Conservation (phyloP, 2,113 vertebrate species). For the Erythrocercus mccallii region DNA sequence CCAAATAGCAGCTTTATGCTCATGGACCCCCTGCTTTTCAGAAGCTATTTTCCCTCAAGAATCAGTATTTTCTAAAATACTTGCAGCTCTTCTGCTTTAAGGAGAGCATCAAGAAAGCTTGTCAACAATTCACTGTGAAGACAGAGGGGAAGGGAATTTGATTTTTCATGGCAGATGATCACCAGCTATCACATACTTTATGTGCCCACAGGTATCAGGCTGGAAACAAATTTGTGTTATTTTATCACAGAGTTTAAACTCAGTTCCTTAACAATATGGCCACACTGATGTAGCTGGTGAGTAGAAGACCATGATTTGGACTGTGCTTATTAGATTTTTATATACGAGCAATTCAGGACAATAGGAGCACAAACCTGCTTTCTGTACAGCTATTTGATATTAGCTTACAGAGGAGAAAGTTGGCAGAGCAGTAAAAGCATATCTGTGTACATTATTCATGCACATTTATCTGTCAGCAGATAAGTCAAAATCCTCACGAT, state of each 20-base stretch:
- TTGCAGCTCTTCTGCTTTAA: not conserved
- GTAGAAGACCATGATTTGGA: not conserved
- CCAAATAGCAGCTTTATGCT: not conserved
- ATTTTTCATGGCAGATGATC: not conserved
- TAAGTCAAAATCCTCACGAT: not conserved
- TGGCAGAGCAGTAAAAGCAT: not conserved
- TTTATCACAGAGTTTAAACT: not conserved
- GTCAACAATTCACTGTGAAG: not conserved
- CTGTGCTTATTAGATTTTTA: not conserved
- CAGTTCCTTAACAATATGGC: not conserved
- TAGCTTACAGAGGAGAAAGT: not conserved
- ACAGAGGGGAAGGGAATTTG: not conserved
- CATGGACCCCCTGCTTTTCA: not conserved
- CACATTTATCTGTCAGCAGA: slow-evolving; percentile 17
- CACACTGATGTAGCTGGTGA: not conserved
- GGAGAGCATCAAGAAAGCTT: not conserved
- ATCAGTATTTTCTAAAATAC: not conserved
- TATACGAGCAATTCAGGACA: not conserved
- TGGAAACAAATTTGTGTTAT: not conserved
- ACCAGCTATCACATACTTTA: not conserved
- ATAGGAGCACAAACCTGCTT: not conserved
- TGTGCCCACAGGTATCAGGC: not conserved
- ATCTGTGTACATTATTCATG: slow-evolving; percentile 35
- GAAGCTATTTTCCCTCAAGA: not conserved
- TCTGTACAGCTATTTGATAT: not conserved